Evolutionary conservation across 1,140 invertebrate species (phyloP), one percentile per base, ranked within the genome.

Genomic region (Drosophila equinoxialis): DNA sequence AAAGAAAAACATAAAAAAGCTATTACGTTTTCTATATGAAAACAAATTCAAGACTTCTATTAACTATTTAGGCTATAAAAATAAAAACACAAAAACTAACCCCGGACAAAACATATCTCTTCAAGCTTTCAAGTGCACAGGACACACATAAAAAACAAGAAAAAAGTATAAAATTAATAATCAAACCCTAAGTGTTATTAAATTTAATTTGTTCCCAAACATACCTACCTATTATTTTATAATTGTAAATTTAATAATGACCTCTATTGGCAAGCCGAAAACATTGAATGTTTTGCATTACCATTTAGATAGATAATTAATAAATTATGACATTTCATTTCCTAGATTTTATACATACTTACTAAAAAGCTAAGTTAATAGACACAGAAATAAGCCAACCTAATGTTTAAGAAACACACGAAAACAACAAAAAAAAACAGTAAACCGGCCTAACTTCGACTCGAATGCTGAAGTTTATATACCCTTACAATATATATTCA

Each of bases 101-200:
- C 48, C 54, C 45, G 26, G 55, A 63, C 59, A 70, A 66, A 86
- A 86, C 82, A 86, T 86, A 86, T 87, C 83, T 87, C 59, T 80
- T 81, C 68, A 70, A 74, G 72, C 83, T 82, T 85, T 79, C 71
- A 20, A 68, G 55, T 79, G 71, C 80, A 79, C 72, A 45, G 26
- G 65, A 79, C 67, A 79, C 58, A 70, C 39, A 55, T 42, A 70
- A 68, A 66, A 68, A 51, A 51, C 20, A 10, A 51, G 8, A 23
- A 45, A 6, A 45, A 14, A 51, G 2, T 30, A 30, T 30, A 30
- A 30, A 30, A 30, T 30, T 30, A 51, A 23, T 2, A 51, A 23
- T 4, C 55, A 78, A 67, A 61, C 62, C 77, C 65, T 77, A 81
- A 83, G 66, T 79, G 80, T 83, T 82, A 71, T 60, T 80, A 69